These are phyloP conservation scores for Heterocephalus glaber DNA, from an alignment of 2,113 vertebrate genomes.

Conservation along the genomic window DNA sequence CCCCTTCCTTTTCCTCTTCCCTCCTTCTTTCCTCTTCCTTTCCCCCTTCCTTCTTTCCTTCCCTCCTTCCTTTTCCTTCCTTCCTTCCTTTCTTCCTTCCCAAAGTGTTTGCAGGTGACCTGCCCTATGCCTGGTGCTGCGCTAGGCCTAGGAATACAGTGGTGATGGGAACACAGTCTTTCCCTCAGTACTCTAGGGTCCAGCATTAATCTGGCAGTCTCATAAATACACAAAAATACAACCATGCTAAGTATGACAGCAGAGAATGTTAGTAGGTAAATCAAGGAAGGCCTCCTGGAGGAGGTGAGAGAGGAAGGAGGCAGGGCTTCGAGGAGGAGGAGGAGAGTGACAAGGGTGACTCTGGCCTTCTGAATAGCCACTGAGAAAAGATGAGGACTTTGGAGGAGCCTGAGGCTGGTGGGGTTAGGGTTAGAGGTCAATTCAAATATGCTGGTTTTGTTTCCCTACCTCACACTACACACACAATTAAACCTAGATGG, in stretches of 20 bases:
- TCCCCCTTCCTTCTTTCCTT: rapidly evolving
- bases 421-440: background rate
- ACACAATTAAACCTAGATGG: background rate
- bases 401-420: background rate
- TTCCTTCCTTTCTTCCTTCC: background rate
- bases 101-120: background rate
- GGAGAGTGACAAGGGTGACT: background rate
- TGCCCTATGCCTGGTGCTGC: background rate
- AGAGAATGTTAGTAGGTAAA: background rate
- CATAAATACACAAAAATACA: background rate
- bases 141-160: background rate
- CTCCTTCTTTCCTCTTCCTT: too few species aligned
- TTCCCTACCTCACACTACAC: background rate
- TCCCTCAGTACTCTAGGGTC: background rate
- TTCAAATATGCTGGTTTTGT: background rate
- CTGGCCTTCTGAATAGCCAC: background rate
- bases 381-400: background rate
- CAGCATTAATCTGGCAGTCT: background rate
- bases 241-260: background rate
- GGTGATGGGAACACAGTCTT: background rate
- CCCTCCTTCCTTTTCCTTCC: background rate
- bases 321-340: background rate
- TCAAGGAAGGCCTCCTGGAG: background rate
- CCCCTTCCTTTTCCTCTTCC: rapidly evolving
- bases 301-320: background rate